Conservation (phyloP, 1,140 invertebrate genomes). For the Ganaspis sp. region DNA sequence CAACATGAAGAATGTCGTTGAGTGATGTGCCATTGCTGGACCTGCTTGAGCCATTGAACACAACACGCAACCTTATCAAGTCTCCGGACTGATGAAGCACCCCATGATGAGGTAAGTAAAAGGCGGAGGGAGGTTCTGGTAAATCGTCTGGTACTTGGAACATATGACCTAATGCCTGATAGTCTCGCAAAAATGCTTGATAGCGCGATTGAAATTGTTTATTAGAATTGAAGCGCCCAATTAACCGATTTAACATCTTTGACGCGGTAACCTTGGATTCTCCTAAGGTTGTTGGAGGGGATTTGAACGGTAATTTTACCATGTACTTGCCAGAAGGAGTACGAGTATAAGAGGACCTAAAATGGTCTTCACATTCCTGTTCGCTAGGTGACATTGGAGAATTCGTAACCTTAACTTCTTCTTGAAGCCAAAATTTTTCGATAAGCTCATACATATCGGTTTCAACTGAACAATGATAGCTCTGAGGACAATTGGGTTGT, state of each 20-base stretch:
- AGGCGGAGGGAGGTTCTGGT: background rate
- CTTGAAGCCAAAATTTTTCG: too few species aligned
- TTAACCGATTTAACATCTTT: background rate
- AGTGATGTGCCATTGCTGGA: constrained; percentile 53
- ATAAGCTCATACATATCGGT: too few species aligned
- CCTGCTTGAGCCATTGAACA: constrained; percentile 54
- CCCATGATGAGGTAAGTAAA: constrained; percentile 60
- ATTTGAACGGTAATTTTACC: background rate
- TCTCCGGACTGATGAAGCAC: constrained; percentile 40
- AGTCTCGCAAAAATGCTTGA: background rate
- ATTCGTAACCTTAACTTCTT: too few species aligned
- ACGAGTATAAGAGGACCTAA: background rate
- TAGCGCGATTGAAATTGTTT: background rate
- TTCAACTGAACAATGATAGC: too few species aligned
- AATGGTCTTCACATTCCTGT: background rate
- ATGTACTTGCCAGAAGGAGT: background rate
- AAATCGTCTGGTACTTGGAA: background rate
- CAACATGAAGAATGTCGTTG: constrained; percentile 58
- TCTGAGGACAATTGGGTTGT: too few species aligned
- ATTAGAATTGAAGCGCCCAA: background rate
- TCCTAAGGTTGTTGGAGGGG: background rate
- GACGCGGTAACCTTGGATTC: background rate
- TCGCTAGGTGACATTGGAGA: background rate
- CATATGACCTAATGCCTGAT: background rate
- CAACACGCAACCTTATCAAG: constrained; percentile 58